A percentile compares a stretch with the other conserved stretches of the same genome.
Conservation (phyloP, 2,113 vertebrate genomes). For the Cathartes aura region DNA sequence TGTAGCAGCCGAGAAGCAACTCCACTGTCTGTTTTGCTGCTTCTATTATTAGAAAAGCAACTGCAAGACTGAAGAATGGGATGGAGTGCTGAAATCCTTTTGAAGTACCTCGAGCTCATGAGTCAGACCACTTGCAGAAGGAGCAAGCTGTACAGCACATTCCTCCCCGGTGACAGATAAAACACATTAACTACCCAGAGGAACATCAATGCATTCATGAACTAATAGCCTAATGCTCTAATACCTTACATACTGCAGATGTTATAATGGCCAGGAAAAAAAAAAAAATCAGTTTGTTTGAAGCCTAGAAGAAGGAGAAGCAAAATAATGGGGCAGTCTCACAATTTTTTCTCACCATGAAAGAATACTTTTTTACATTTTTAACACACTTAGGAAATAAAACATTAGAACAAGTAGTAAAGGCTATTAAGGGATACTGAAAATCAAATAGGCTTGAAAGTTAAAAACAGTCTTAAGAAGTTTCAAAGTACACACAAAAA, state of each 20-base stretch:
- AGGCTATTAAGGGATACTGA: background rate
- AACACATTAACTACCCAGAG: constrained; percentile 30
- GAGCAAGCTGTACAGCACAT: background rate
- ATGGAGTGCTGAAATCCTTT: background rate
- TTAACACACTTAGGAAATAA: background rate
- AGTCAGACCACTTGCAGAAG: background rate
- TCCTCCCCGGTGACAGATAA: constrained; percentile 8
- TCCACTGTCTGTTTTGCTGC: background rate
- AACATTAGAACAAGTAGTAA: background rate
- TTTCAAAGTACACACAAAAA: background rate
- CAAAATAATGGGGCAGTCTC: background rate
- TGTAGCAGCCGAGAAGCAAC: background rate
- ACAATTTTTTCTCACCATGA: background rate
- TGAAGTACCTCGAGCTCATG: background rate
- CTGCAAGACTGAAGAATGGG: constrained; percentile 26
- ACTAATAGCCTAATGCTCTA: background rate
- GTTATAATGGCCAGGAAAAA: background rate
- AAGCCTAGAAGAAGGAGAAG: background rate
- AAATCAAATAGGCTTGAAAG: background rate
- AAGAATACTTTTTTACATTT: background rate
- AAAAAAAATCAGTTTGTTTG: background rate
- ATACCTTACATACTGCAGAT: background rate
- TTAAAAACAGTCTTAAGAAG: background rate
- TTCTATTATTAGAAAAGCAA: constrained; percentile 52
- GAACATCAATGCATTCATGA: background rate